Percentiles rank a stretch among this genome's conserved stretches.
phyloP scores from a whole-genome alignment of 2,797 vertebrate species.

The Botia almorhae region DNA sequence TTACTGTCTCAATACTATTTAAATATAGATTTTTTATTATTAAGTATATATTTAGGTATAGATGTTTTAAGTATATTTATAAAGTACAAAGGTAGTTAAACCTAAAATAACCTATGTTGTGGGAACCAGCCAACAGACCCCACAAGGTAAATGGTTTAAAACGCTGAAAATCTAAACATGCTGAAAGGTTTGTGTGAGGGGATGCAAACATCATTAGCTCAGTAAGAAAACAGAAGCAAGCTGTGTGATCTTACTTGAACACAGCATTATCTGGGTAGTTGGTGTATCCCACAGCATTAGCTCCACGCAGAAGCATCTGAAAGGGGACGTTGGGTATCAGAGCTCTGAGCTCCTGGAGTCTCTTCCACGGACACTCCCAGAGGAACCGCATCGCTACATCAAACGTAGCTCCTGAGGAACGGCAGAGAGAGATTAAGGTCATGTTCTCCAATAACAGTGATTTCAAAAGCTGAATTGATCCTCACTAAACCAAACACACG shows the following conservation, averaged over 20 bases:
- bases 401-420: conserved; percentile 87
- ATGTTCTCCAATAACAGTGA: neutral
- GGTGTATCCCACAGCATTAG: conserved; percentile 94
- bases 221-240: too few relatives aligned
- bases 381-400: conserved; percentile 96
- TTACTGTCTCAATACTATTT: neutral
- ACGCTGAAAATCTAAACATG: too few relatives aligned
- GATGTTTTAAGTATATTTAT: too few relatives aligned
- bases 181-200: too few relatives aligned
- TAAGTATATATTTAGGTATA: neutral
- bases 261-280: conserved; percentile 93
- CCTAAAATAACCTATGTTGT: too few relatives aligned
- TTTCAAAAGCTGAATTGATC: conserved; percentile 16
- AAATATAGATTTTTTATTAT: neutral
- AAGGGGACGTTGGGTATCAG: conserved; percentile 93
- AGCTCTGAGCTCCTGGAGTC: conserved; percentile 90
- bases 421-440: conserved; percentile 17
- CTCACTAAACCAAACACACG: neutral
- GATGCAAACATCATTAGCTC: conserved; percentile 4
- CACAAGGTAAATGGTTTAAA: too few relatives aligned
- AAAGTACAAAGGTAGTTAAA: too few relatives aligned
- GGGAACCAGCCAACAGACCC: too few relatives aligned
- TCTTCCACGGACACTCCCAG: conserved; percentile 92
- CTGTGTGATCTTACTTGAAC: conserved; percentile 73
- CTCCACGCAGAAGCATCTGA: conserved; percentile 94